These are phyloP conservation scores for Leucoptera coffeella DNA, from an alignment of 2,888 invertebrate species.

Conservation along the genomic window DNA sequence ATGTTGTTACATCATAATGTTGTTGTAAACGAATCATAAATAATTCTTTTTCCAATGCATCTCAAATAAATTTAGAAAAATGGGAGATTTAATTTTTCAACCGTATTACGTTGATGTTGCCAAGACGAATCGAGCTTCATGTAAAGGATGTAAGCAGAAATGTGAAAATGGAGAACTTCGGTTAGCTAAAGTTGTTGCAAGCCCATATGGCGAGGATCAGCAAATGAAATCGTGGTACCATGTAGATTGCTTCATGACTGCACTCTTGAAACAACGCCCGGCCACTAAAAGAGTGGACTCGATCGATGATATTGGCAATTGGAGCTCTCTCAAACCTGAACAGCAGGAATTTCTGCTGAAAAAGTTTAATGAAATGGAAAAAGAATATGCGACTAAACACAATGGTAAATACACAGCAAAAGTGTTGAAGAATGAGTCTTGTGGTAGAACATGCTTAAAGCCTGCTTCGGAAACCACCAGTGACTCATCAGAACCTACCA, in stretches of 20 bases:
- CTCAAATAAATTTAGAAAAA: too few species aligned
- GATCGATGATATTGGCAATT: constrained; percentile 74
- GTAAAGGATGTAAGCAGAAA: constrained; percentile 81
- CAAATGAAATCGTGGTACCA: constrained; percentile 85
- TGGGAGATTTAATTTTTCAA: too few species aligned
- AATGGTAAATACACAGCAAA: constrained; percentile 38
- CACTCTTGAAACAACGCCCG: constrained; percentile 70
- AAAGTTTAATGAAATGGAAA: constrained; percentile 58
- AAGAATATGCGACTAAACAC: constrained; percentile 43
- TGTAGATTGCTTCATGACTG: constrained; percentile 72
- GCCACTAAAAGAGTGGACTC: constrained; percentile 77
- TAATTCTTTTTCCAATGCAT: too few species aligned
- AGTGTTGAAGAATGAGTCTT: constrained; percentile 19
- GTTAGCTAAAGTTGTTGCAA: constrained; percentile 70
- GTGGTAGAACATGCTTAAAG: constrained; percentile 5
- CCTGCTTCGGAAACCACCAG: constrained; percentile 6
- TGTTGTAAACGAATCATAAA: too few species aligned
- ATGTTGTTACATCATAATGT: too few species aligned
- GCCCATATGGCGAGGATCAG: constrained; percentile 67
- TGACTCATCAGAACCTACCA: constrained; percentile 13
- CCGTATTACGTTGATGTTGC: constrained; percentile 72
- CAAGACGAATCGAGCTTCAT: constrained; percentile 72
- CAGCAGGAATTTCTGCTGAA: constrained; percentile 61
- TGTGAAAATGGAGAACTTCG: constrained; percentile 67
- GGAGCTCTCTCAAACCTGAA: constrained; percentile 58